Base-by-base conservation (phyloP, 1,140 invertebrate genomes). In the Calephelis nemesis region DNA sequence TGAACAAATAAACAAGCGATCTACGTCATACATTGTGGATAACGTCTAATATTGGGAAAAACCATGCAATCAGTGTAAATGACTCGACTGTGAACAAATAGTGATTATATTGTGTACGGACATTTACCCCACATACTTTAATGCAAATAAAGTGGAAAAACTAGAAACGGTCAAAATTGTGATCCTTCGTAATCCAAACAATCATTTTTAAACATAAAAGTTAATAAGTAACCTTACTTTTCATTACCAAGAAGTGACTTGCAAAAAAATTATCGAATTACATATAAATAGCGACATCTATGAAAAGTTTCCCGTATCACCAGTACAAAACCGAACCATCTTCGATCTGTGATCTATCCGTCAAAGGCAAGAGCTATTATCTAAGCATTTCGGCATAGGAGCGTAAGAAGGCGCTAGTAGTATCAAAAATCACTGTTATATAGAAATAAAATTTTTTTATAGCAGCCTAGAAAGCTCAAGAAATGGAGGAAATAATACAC, bases 401-500 rank as follows among this genome's bases (percentile, higher is more conserved):
- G 12, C 11, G 2, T 6, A 5, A 50, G n/a, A 50, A 11, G 7
- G 50, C 50, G 50, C 50, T 52, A 52, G 50, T 7, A 52, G n/a
- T 15, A 52, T 6, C 50, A 52, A 11, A 52, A 52, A 52, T 52
- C 49, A 52, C 13, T 52, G 7, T 13, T 5, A 52, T 15, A 52
- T 52, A 13, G 49, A 4, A 49, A 52, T 50, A 50, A 12, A 50
- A 50, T 0, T 19, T 19, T n/a, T 19, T 19, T 19, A 19, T 19
- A 19, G 15, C 15, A 19, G 15, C 15, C 15, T 30, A 30, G 30
- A 30, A 30, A 30, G 30, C 30, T 30, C 15, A 30, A 30, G 30
- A 39, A 11, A 69, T 69, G 67, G 62, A 69, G 52, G 40, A 69
- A 69, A 39, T 63, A 19, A 45, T 63, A 40, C 39, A 52, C 8